These are phyloP conservation scores for Hippasteria phrygiana DNA, from an alignment of 53 echinoderm and acorn worm species.

Conservation along the genomic window DNA sequence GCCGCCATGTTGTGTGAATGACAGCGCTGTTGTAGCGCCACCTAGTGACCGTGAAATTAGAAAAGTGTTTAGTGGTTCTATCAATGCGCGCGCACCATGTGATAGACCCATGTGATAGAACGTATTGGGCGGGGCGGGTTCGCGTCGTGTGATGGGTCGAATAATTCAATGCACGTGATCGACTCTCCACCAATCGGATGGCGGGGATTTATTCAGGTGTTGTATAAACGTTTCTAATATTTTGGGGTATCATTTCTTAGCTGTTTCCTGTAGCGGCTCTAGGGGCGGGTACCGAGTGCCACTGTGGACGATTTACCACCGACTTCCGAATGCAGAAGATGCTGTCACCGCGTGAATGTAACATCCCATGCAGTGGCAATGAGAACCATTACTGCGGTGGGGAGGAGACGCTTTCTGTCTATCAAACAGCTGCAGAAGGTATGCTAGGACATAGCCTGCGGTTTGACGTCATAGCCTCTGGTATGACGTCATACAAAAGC, in stretches of 20 bases:
- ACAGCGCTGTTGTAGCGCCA: too few species aligned
- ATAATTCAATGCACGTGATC: too few species aligned
- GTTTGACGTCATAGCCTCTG: too few species aligned
- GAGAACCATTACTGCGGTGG: constrained; percentile 80
- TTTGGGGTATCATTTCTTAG: constrained; percentile 26
- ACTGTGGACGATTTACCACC: constrained; percentile 82
- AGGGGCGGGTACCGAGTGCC: constrained; percentile 86
- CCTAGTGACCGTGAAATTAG: too few species aligned
- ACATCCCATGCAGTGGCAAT: constrained; percentile 79
- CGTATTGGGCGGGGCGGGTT: too few species aligned
- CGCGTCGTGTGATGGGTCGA: too few species aligned
- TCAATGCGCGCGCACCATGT: too few species aligned
- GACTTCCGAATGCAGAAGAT: constrained; percentile 72
- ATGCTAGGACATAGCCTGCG: too few species aligned
- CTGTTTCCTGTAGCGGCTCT: constrained; percentile 81
- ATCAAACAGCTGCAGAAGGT: constrained; percentile 89
- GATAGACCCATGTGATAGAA: too few species aligned
- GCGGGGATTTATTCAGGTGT: not conserved
- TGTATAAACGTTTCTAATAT: not conserved
- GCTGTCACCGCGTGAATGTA: constrained; percentile 72
- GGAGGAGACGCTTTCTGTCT: constrained; percentile 74
- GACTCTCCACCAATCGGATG: not conserved
- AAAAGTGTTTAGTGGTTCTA: too few species aligned
- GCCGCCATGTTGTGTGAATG: too few species aligned
- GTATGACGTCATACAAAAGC: too few species aligned